Percentiles rank a stretch among this genome's conserved stretches.
These are phyloP conservation scores for Chrysocyon brachyurus DNA, from an alignment of 2,797 vertebrate species.

Conservation along the genomic window DNA sequence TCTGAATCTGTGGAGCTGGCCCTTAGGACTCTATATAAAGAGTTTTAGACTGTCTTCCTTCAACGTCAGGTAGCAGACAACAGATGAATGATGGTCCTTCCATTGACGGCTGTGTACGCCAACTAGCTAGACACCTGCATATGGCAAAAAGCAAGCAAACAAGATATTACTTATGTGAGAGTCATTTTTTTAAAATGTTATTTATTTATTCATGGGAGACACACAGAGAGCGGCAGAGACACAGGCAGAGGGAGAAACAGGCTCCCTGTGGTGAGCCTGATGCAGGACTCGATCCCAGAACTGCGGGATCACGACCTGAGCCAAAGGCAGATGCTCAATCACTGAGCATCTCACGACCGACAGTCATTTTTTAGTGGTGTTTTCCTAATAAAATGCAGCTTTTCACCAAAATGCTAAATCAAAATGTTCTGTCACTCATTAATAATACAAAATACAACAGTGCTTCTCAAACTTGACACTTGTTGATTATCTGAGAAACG, in stretches of 20 bases:
- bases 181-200: not conserved
- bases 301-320: too few relatives aligned
- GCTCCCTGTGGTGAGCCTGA: too few relatives aligned
- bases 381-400: slow-evolving; percentile 42
- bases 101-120: not conserved
- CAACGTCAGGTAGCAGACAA: not conserved
- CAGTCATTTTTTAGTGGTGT: not conserved
- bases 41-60: not conserved
- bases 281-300: too few relatives aligned
- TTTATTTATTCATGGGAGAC: too few relatives aligned
- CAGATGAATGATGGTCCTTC: not conserved
- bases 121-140: too few relatives aligned
- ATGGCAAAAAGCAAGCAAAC: not conserved
- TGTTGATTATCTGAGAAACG: not conserved
- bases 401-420: slow-evolving; percentile 28
- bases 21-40: not conserved
- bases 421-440: not conserved
- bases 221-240: too few relatives aligned
- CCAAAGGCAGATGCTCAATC: too few relatives aligned
- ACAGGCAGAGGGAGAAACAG: too few relatives aligned
- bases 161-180: not conserved
- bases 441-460: not conserved
- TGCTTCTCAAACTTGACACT: not conserved
- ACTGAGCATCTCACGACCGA: too few relatives aligned
- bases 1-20: not conserved